These are phyloP conservation scores for Ptilodon capucinus DNA, from an alignment of 2,888 invertebrate genomes.

Conservation along the genomic window DNA sequence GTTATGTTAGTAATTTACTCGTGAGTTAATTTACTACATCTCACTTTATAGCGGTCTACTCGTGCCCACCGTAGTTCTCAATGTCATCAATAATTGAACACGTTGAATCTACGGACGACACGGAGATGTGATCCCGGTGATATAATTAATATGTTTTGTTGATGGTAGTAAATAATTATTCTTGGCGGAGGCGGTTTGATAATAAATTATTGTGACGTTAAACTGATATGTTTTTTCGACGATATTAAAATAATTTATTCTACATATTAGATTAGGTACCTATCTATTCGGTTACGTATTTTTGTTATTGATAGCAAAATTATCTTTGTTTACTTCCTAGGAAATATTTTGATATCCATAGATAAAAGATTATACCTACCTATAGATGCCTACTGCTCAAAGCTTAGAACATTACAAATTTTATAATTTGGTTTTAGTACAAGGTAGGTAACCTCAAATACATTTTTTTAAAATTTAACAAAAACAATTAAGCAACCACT, in stretches of 20 bases:
- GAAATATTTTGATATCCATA: too few relatives aligned
- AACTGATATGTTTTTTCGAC: background rate
- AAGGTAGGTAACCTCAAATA: too few relatives aligned
- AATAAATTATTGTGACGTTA: background rate
- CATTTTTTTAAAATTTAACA: too few relatives aligned
- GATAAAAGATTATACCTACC: too few relatives aligned
- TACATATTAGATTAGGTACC: too few relatives aligned
- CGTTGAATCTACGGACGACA: background rate
- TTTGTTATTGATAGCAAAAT: background rate
- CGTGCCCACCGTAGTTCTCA: slow-evolving; percentile 7
- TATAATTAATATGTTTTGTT: slow-evolving; percentile 1
- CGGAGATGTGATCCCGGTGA: background rate
- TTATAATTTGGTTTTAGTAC: too few relatives aligned
- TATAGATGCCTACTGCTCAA: too few relatives aligned
- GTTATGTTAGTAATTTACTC: too few relatives aligned
- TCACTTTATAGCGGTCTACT: background rate
- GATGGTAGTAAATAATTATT: background rate
- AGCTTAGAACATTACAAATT: too few relatives aligned
- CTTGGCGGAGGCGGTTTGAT: background rate
- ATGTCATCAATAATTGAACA: slow-evolving; percentile 2
- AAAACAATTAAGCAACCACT: background rate
- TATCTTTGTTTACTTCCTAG: background rate
- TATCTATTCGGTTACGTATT: background rate
- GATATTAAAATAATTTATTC: too few relatives aligned
- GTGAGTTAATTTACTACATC: background rate